phyloP scores from a whole-genome alignment of 2,888 invertebrate genomes.

The Drosophila mimica region DNA sequence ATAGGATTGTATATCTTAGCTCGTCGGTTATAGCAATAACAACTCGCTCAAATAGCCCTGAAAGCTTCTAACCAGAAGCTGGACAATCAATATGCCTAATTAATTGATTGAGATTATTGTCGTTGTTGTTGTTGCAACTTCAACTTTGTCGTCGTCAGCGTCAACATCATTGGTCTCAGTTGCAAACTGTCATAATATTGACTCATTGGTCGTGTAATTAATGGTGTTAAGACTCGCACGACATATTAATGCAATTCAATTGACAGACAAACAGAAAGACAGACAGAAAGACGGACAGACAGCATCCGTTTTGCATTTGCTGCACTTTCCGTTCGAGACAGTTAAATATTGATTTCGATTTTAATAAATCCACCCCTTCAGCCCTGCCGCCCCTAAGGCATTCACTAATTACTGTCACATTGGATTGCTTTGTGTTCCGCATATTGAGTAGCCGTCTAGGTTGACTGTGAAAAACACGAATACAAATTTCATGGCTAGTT shows the following conservation, averaged over 20 bases:
- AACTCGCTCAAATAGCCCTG: constrained; percentile 13
- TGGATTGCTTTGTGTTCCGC: constrained; percentile 33
- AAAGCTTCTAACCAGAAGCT: not conserved
- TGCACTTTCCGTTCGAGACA: constrained; percentile 17
- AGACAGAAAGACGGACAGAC: constrained; percentile 27
- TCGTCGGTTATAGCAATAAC: constrained; percentile 24
- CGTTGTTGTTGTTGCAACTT: constrained; percentile 12
- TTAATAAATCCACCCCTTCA: constrained; percentile 58
- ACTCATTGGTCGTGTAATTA: constrained; percentile 77
- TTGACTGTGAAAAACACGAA: not conserved
- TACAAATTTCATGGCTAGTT: not conserved
- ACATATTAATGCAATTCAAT: constrained; percentile 69
- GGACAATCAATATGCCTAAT: constrained; percentile 44
- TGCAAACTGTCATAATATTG: constrained; percentile 73
- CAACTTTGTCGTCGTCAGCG: not conserved
- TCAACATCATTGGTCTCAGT: constrained; percentile 25
- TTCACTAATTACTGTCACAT: constrained; percentile 51
- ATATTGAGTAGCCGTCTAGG: constrained; percentile 43
- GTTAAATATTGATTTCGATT: constrained; percentile 79
- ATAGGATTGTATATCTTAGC: not conserved
- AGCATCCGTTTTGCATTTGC: constrained; percentile 62
- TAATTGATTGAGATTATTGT: constrained; percentile 65
- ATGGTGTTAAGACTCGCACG: constrained; percentile 74
- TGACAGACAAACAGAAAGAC: constrained; percentile 55
- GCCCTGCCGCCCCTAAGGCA: constrained; percentile 21